Evolutionary conservation across 2,888 invertebrate genomes (phyloP).

Genomic region (Volucella bombylans): DNA sequence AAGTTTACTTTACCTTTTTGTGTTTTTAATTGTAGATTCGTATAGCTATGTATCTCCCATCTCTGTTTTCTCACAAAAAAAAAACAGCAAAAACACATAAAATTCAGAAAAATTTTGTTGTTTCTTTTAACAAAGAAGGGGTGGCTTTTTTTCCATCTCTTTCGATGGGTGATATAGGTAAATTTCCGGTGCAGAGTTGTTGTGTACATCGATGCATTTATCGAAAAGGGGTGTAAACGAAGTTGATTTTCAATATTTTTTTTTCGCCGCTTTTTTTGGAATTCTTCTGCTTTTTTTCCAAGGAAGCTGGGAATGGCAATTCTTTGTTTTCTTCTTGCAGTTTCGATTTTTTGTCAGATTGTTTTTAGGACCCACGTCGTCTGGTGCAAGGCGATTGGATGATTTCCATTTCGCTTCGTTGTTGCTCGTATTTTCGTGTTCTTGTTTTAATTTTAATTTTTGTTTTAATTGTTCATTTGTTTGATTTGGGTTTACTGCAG

Average conservation of each 20-base stretch:
- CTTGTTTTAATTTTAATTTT: constrained; percentile 35
- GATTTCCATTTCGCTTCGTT: constrained; percentile 38
- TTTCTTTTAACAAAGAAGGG: constrained; percentile 71
- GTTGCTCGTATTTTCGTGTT: constrained; percentile 32
- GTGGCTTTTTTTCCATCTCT: constrained; percentile 71
- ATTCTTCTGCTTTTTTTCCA: constrained; percentile 52
- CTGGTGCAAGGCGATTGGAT: constrained; percentile 70
- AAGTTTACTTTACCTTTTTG: constrained; percentile 65
- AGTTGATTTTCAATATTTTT: constrained; percentile 75
- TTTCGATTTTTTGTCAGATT: constrained; percentile 61
- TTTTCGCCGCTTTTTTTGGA: constrained; percentile 22
- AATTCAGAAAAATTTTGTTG: constrained; percentile 43
- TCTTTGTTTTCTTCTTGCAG: constrained; percentile 72
- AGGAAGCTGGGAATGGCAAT: constrained; percentile 54
- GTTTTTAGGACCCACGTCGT: constrained; percentile 71
- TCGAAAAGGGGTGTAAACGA: constrained; percentile 76
- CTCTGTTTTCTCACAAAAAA: constrained; percentile 57
- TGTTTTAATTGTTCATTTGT: constrained; percentile 1
- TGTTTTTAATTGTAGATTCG: constrained; percentile 43
- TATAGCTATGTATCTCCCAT: constrained; percentile 50
- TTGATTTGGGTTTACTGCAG: constrained; percentile 3
- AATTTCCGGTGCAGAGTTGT: constrained; percentile 67
- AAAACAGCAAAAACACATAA: background rate
- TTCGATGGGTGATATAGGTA: constrained; percentile 66
- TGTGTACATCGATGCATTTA: constrained; percentile 71